Evolutionary conservation across 2,797 vertebrate genomes (phyloP), one percentile per base, ranked within the genome.

Genomic region (Gallinago nigripennis): DNA sequence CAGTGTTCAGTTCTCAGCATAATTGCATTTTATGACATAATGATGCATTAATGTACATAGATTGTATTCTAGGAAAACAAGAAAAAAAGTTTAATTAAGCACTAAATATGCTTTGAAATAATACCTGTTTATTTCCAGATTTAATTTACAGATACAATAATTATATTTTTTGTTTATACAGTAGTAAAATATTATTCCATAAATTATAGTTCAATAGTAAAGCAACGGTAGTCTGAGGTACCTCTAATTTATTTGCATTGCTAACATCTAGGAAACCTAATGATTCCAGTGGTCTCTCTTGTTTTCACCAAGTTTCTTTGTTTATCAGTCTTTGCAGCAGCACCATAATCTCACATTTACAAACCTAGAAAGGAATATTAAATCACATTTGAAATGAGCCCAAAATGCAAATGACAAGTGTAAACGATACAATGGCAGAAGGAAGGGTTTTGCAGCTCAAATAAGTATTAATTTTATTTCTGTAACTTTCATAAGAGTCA

Each of bases 1-100:
- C 11, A 65, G 4, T 78, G 23, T 78, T 86, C 45, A 25, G 9
- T 82, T 88, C 57, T 83, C 37, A 77, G 18, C 11, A 66, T 65
- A 94, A 95, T 30, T 89, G 18, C 12, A 35, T 92, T 94, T 82
- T 90, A 75, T 82, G 39, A 92, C 94, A 90, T 94, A 95, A 31
- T 70, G 31, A 86, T 90, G 41, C 78, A 92, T 85, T 90, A 73
- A 46, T 70, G 15, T 71, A 85, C 35, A 87, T 24, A 69, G 46
- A 76, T 60, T 65, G 2, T 54, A 82, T 91, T 81, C 35, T 46
- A 94, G 45, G 33, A 58, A 77, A 93, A 73, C 11, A 56, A 64
- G 54, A 85, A 95, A 91, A 91, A 92, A 91, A 14, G 35, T 54
- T 90, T 92, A 95, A 91, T 92, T 88, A 91, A 85, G 27, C 33